phyloP scores from a whole-genome alignment of 2,797 vertebrate genomes.

The Liasis olivaceus region DNA sequence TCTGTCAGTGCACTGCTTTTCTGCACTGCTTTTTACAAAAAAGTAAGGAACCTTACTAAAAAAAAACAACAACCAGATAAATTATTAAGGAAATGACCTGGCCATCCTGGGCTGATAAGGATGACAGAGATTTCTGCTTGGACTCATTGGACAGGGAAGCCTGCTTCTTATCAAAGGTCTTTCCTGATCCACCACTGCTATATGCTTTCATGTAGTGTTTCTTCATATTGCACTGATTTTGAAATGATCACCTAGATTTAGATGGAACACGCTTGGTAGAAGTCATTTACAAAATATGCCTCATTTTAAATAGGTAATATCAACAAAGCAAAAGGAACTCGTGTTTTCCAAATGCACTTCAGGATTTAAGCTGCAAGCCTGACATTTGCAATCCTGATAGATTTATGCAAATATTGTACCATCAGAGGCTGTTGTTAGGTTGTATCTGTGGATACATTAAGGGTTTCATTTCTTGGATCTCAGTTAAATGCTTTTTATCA shows the following conservation, averaged over 20 bases:
- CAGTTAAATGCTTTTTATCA: slow-evolving; percentile 18
- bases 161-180: not conserved
- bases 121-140: not conserved
- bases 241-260: not conserved
- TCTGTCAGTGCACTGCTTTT: not conserved
- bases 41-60: not conserved
- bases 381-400: not conserved
- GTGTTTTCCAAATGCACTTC: not conserved
- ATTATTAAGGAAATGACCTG: not conserved
- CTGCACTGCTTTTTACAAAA: not conserved
- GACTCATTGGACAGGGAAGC: not conserved
- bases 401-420: not conserved
- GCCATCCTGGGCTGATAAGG: not conserved
- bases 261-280: not conserved
- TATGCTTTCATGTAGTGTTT: not conserved
- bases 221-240: not conserved
- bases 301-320: not conserved
- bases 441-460: not conserved
- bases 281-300: not conserved
- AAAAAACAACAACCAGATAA: not conserved
- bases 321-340: not conserved
- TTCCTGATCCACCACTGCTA: not conserved
- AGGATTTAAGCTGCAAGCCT: not conserved
- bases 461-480: not conserved
- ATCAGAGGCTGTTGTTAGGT: not conserved